Base-by-base conservation (phyloP, 1,140 invertebrate genomes). In the Leucophenga varia region DNA sequence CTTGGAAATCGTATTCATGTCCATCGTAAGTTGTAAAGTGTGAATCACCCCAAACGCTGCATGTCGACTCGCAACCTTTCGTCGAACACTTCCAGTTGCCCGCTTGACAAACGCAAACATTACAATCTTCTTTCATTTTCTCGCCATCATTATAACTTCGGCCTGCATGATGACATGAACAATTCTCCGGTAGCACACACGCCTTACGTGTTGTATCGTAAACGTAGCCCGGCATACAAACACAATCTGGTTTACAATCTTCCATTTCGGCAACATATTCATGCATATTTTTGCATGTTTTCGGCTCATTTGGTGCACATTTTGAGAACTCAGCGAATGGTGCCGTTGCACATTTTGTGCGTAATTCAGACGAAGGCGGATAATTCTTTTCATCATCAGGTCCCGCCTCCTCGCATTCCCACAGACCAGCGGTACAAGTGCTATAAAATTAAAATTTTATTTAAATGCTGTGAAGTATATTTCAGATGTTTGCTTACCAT, bases 141-240 rank as follows among this genome's bases (percentile, higher is more conserved):
- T 87, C 82, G 0, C 86, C 86, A 56, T 95, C 90, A 14, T 78
- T 76, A 67, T 90, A 95, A 63, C 87, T 91, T 17, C 81, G 79
- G 3, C 91, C 90, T n/a, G 87, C 90, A 72, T 95, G 91, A 73
- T 92, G 89, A 71, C 93, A 95, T 0, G 91, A 91, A 64, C 93
- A 95, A 25, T 86, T 77, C 1, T 76, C 63, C 1, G 86, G 80
- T 44, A 79, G 71, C 1, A 95, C 82, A 65, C 92, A 95, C 9
- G 74, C 65, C 48, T 84, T 82, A 1, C 80, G 81, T 5, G 82
- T 74, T 0, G 79, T 79, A 57, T 93, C 88, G 3, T 87, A 74
- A 3, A 93, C 86, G 64, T 83, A 90, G 8, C 87, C 88, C 28
- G 80, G 71, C 74, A 86, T 86, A 70, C 90, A 92, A 48, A 85